Evolutionary conservation across 2,113 vertebrate genomes (phyloP).

Genomic region (Eretmochelys imbricata): DNA sequence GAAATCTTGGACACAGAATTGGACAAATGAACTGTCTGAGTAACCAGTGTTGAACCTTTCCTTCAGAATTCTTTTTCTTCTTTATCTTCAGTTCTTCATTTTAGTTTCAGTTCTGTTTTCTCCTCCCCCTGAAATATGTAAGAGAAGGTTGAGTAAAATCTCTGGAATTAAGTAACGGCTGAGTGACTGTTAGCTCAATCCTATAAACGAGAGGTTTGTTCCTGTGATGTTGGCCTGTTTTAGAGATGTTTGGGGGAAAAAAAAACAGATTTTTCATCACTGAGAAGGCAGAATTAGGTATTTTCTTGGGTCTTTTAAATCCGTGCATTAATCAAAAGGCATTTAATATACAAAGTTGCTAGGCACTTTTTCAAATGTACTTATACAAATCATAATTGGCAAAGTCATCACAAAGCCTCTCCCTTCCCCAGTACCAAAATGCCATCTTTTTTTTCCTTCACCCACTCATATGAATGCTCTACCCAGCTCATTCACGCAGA

Average conservation of each 20-base stretch:
- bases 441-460: neutral
- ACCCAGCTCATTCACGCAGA: neutral
- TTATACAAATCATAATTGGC: neutral
- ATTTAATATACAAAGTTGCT: neutral
- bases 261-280: neutral
- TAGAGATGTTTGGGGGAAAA: neutral
- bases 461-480: neutral
- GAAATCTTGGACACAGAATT: no score
- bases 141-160: neutral
- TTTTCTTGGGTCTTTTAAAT: neutral
- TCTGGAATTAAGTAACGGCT: neutral
- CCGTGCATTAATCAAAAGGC: neutral
- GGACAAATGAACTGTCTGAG: neutral
- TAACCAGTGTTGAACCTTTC: neutral
- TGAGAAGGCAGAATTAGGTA: neutral
- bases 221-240: neutral
- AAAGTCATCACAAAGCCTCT: neutral
- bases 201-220: neutral
- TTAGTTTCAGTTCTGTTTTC: slow-evolving; percentile 35
- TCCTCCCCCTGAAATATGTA: slow-evolving; percentile 6
- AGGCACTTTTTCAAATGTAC: neutral
- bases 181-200: neutral
- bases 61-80: neutral
- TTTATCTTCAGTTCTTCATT: slow-evolving; percentile 31
- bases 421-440: no score